Conservation (phyloP, 1,140 invertebrate genomes). For the Diprion similis region DNA sequence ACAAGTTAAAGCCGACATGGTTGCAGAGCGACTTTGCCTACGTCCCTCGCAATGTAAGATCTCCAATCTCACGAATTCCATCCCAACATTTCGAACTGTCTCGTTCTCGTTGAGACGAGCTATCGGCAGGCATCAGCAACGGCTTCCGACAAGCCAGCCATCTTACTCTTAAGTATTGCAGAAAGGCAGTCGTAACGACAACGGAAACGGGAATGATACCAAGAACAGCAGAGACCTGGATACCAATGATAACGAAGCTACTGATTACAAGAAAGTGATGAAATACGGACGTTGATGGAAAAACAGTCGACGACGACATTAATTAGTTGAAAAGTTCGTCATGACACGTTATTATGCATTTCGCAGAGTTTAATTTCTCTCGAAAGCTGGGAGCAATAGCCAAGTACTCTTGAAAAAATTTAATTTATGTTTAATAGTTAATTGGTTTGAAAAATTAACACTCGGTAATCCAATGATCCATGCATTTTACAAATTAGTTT, state of each 20-base stretch:
- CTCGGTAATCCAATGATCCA: no score
- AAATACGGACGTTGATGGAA: not conserved
- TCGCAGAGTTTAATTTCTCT: no score
- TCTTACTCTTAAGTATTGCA: not conserved
- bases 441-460: no score
- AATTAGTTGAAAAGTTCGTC: no score
- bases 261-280: not conserved
- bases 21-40: not conserved
- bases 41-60: not conserved
- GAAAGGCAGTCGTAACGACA: not conserved
- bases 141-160: constrained; percentile 1
- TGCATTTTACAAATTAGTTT: no score
- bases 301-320: no score
- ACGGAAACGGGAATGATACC: not conserved
- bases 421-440: no score
- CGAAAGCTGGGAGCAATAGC: no score
- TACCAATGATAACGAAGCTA: not conserved
- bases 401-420: no score
- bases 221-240: not conserved
- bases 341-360: no score
- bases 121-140: constrained; percentile 4
- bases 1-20: constrained; percentile 3
- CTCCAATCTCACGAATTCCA: not conserved
- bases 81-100: constrained; percentile 7
- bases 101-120: not conserved